Percentiles rank a stretch among this genome's conserved stretches.
Conservation (phyloP, 1,140 invertebrate genomes). For the Vanessa atalanta region DNA sequence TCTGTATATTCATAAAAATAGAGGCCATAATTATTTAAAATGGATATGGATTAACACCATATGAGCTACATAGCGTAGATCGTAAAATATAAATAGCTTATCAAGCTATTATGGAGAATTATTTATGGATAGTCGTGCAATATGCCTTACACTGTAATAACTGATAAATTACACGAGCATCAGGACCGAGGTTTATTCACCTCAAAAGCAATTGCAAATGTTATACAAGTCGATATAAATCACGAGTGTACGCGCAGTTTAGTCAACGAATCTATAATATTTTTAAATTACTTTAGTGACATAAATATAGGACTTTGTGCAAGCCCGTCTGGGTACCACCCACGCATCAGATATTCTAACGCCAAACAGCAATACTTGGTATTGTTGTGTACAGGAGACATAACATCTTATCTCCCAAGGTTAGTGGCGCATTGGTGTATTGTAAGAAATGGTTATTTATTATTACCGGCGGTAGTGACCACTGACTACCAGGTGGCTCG, state of each 20-base stretch:
- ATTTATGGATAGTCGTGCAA: conserved; percentile 8
- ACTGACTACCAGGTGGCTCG: too few relatives aligned
- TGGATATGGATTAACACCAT: not conserved
- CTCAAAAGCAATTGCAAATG: not conserved
- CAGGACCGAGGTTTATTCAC: not conserved
- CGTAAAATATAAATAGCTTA: conserved; percentile 11
- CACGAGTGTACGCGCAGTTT: not conserved
- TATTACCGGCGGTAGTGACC: too few relatives aligned
- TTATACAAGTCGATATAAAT: not conserved
- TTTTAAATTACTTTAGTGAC: too few relatives aligned
- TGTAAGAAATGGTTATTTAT: too few relatives aligned
- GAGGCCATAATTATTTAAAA: not conserved
- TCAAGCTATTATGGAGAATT: conserved; percentile 1
- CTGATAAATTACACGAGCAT: not conserved
- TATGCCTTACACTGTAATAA: conserved; percentile 6
- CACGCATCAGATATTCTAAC: too few relatives aligned
- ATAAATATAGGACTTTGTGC: too few relatives aligned
- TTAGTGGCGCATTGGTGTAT: too few relatives aligned
- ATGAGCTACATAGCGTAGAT: not conserved
- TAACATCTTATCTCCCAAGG: too few relatives aligned
- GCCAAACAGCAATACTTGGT: too few relatives aligned
- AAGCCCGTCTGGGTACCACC: too few relatives aligned
- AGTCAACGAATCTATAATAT: too few relatives aligned
- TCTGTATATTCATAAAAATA: not conserved
- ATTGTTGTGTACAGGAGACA: too few relatives aligned